These are phyloP conservation scores for Lepidostoma basale DNA, from an alignment of 1,140 invertebrate species.

Conservation along the genomic window DNA sequence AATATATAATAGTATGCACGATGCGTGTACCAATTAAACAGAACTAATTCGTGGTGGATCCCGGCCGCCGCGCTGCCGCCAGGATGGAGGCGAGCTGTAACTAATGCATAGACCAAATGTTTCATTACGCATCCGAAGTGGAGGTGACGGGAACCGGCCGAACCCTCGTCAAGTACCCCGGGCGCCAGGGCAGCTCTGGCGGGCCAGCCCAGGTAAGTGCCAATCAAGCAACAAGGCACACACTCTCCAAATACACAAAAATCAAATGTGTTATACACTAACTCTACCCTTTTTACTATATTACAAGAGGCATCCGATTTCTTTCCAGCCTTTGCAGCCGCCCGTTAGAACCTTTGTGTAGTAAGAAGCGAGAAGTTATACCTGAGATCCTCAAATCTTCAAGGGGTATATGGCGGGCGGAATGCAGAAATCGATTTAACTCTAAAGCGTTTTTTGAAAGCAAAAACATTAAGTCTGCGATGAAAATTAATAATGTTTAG, in stretches of 20 bases:
- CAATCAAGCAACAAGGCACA: neutral
- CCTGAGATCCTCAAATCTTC: constrained; percentile 21
- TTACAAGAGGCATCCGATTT: no score
- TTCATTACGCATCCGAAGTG: constrained; percentile 20
- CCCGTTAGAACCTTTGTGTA: neutral
- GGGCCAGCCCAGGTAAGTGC: neutral
- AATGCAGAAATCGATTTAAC: constrained; percentile 25
- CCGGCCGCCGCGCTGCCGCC: constrained; percentile 15
- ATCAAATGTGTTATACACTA: neutral
- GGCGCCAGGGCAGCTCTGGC: neutral
- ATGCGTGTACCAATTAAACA: constrained; percentile 24
- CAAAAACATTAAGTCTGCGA: constrained; percentile 5
- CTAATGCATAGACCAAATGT: constrained; percentile 25
- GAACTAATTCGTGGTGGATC: constrained; percentile 12
- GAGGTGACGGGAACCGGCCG: constrained; percentile 19
- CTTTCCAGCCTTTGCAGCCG: neutral
- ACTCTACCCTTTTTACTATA: neutral
- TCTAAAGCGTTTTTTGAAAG: constrained; percentile 1
- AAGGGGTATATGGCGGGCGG: neutral
- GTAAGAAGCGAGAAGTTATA: neutral
- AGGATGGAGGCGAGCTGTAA: constrained; percentile 7
- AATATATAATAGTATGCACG: no score
- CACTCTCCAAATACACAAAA: neutral
- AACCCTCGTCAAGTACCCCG: constrained; percentile 22
- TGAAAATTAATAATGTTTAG: no score